Percentiles rank a stretch among this genome's conserved stretches.
These are phyloP conservation scores for Pteropus rufus DNA, from an alignment of 2,797 vertebrate species.

Conservation along the genomic window DNA sequence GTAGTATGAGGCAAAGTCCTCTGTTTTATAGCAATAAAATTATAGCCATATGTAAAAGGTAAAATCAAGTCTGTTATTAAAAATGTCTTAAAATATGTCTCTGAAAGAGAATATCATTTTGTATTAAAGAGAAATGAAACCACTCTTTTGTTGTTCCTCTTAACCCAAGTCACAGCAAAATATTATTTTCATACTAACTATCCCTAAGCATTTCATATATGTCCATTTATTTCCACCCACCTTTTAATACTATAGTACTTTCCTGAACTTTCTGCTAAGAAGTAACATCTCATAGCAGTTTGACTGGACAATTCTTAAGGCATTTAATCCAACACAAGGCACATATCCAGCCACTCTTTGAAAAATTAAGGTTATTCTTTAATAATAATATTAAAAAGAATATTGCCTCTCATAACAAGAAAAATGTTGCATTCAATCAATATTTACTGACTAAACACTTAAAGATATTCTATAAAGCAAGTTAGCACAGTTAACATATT, in stretches of 20 bases:
- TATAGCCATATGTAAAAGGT: not conserved
- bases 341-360: not conserved
- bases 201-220: not conserved
- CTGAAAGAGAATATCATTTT: slow-evolving; percentile 37
- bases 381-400: not conserved
- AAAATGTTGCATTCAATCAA: not conserved
- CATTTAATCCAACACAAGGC: slow-evolving; percentile 12
- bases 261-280: slow-evolving; percentile 4
- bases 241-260: slow-evolving; percentile 10
- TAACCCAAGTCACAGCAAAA: slow-evolving; percentile 16
- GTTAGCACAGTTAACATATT: slow-evolving; percentile 29
- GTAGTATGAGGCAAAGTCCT: not conserved
- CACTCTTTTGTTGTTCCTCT: not conserved
- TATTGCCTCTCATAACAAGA: not conserved
- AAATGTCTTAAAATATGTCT: not conserved
- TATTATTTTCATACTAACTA: slow-evolving; percentile 7
- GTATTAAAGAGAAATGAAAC: slow-evolving; percentile 31
- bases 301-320: not conserved
- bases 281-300: not conserved
- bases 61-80: not conserved
- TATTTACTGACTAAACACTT: slow-evolving; percentile 24
- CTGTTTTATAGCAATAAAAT: slow-evolving; percentile 14
- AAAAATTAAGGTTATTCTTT: not conserved
- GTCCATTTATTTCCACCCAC: not conserved
- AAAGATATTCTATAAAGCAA: not conserved